A percentile compares a stretch with the other conserved stretches of the same genome.
Evolutionary conservation across 2,797 vertebrate genomes (phyloP).

Genomic region (Huso huso): DNA sequence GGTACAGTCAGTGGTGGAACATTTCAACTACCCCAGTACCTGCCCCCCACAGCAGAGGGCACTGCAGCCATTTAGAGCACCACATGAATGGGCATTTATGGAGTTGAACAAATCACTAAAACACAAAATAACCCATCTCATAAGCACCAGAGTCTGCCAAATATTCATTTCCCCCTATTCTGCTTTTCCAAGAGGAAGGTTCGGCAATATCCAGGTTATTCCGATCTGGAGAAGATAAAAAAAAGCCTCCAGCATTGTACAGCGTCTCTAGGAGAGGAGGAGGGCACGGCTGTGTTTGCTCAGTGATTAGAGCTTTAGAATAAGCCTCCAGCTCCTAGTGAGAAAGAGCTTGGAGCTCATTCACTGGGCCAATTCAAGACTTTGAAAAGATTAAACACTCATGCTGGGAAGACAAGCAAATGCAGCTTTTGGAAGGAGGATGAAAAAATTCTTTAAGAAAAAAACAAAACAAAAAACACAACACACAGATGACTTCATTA

Average conservation of each 20-base stretch:
- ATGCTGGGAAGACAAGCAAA: slow-evolving; percentile 99
- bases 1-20: no score
- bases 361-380: slow-evolving; percentile 96
- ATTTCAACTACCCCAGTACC: not conserved
- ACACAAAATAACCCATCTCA: slow-evolving; percentile 61
- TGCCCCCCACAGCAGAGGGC: slow-evolving; percentile 30
- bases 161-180: slow-evolving; percentile 45
- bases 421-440: slow-evolving; percentile 82
- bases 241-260: slow-evolving; percentile 82
- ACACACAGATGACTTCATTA: slow-evolving; percentile 76
- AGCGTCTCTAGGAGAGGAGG: slow-evolving; percentile 86
- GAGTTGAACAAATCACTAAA: slow-evolving; percentile 64
- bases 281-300: slow-evolving; percentile 99
- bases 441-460: slow-evolving; percentile 78
- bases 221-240: slow-evolving; percentile 43
- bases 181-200: slow-evolving; percentile 72
- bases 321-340: slow-evolving; percentile 97
- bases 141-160: slow-evolving; percentile 60
- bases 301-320: slow-evolving; percentile 99
- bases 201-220: slow-evolving; percentile 81
- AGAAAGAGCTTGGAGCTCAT: slow-evolving; percentile 92
- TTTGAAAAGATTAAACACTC: slow-evolving; percentile 99
- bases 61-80: slow-evolving; percentile 16
- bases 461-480: slow-evolving; percentile 24
- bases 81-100: not conserved